These are phyloP conservation scores for Embiotoca jacksoni DNA, from an alignment of 2,113 vertebrate genomes.

Conservation along the genomic window DNA sequence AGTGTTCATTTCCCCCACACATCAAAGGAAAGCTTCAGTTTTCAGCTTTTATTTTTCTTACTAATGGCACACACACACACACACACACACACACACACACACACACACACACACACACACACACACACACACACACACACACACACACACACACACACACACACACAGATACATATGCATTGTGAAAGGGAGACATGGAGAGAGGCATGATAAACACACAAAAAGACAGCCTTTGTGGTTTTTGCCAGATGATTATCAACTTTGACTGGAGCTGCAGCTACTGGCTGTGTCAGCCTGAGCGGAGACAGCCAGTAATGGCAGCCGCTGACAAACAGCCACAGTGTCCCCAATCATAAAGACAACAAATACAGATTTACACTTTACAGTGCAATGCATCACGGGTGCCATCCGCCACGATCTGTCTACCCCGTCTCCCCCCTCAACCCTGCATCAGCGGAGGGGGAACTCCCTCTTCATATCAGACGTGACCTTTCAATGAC, in stretches of 20 bases:
- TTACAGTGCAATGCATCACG: constrained; percentile 45
- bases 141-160: no score
- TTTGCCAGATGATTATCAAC: constrained; percentile 37
- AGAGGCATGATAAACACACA: not conserved
- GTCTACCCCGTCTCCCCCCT: constrained; percentile 7
- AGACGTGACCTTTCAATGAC: not conserved
- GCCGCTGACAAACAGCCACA: constrained; percentile 38
- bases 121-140: no score
- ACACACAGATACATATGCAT: not conserved
- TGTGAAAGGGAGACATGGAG: constrained; percentile 9
- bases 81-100: no score
- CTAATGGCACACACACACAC: not conserved
- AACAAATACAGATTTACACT: constrained; percentile 54
- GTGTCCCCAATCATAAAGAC: constrained; percentile 55
- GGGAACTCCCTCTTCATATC: not conserved
- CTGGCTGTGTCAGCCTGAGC: constrained; percentile 8
- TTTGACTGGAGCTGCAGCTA: constrained; percentile 36
- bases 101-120: not conserved
- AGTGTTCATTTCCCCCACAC: constrained; percentile 15
- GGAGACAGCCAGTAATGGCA: constrained; percentile 32
- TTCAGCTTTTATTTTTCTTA: not conserved
- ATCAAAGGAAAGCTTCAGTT: constrained; percentile 19
- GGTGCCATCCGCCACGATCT: constrained; percentile 40
- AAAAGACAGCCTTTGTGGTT: not conserved
- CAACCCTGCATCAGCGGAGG: not conserved